These are phyloP conservation scores for Drosophila lacertosa DNA, from an alignment of 1,140 invertebrate species.

Conservation along the genomic window DNA sequence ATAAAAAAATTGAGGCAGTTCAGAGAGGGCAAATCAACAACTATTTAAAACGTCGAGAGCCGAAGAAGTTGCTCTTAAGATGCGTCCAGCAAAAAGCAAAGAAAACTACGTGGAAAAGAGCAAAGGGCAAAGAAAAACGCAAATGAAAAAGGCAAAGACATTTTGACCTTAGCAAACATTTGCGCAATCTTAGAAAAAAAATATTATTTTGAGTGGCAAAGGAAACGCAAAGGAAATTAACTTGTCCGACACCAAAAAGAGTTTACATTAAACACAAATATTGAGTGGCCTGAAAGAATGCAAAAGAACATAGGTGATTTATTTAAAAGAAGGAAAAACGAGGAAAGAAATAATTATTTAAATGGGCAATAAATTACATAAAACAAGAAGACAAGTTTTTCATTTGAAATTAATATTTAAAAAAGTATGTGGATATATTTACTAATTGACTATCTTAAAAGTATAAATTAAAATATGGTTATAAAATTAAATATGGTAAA, in stretches of 20 bases:
- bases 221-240: slow-evolving; percentile 15
- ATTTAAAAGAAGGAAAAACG: too few species aligned
- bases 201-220: slow-evolving; percentile 3
- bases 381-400: too few species aligned
- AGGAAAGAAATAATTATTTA: too few species aligned
- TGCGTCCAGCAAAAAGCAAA: neutral
- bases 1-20: too few species aligned
- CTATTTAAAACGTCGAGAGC: slow-evolving; percentile 13
- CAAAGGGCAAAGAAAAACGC: too few species aligned
- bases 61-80: slow-evolving; percentile 1
- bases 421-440: too few species aligned
- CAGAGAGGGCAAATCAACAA: slow-evolving; percentile 36
- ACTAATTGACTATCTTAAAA: too few species aligned
- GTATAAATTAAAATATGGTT: too few species aligned
- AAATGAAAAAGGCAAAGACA: slow-evolving; percentile 5
- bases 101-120: neutral
- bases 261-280: neutral
- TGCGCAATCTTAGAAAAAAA: neutral
- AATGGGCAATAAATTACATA: too few species aligned
- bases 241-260: neutral
- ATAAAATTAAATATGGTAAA: too few species aligned
- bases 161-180: slow-evolving; percentile 16
- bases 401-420: too few species aligned
- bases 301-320: neutral
- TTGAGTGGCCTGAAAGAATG: neutral